Conservation (phyloP, 2,113 vertebrate genomes). For the Myotis brandtii region DNA sequence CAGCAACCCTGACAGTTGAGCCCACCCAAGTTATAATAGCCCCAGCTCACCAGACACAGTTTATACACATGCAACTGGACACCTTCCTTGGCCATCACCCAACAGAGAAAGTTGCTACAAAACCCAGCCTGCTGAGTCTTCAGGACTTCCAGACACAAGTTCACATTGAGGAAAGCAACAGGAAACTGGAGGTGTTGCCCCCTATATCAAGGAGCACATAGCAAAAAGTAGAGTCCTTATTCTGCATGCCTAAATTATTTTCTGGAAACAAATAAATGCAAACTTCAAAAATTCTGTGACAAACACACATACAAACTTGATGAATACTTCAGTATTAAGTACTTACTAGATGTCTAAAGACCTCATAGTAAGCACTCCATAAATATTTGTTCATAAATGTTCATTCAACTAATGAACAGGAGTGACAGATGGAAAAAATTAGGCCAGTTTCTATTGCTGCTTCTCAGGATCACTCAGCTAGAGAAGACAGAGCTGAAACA, state of each 20-base stretch:
- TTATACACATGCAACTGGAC: constrained; percentile 51
- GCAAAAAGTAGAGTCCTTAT: not conserved
- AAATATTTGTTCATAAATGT: constrained; percentile 6
- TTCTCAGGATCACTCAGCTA: not conserved
- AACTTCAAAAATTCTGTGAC: not conserved
- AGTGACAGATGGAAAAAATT: not conserved
- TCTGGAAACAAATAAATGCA: not conserved
- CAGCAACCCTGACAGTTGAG: constrained; percentile 37
- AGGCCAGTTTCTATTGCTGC: not conserved
- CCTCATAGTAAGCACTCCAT: not conserved
- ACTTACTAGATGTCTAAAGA: not conserved
- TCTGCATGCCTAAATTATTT: not conserved
- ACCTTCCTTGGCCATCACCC: constrained; percentile 65
- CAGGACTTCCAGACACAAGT: not conserved
- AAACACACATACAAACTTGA: not conserved
- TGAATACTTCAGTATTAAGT: not conserved
- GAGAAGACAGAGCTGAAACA: not conserved
- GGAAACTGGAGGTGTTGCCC: not conserved
- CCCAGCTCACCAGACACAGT: not conserved
- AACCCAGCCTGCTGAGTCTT: constrained; percentile 15
- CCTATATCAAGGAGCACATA: not conserved
- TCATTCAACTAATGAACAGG: not conserved
- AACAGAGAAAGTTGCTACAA: constrained; percentile 54
- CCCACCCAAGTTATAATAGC: constrained; percentile 59
- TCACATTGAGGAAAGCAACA: not conserved